Evolutionary conservation across 2,888 invertebrate species (phyloP).

Genomic region (Xestia ashworthii): DNA sequence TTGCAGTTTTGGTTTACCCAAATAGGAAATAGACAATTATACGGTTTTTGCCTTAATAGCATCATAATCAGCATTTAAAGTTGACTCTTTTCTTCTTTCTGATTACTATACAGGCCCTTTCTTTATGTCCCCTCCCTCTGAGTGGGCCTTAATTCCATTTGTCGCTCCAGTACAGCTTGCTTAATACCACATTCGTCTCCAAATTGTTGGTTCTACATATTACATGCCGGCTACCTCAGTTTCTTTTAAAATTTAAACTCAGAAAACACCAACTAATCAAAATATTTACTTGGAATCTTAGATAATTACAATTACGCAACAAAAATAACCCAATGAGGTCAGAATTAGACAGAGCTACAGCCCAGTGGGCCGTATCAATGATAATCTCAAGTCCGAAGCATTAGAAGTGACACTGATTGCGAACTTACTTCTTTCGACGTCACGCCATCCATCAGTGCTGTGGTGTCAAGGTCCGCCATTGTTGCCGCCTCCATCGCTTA

Average conservation of each 20-base stretch:
- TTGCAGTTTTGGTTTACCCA: too few species aligned
- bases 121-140: background rate
- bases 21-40: too few species aligned
- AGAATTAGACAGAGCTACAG: slow-evolving; percentile 40
- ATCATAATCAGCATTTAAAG: too few species aligned
- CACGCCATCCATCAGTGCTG: slow-evolving; percentile 56
- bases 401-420: slow-evolving; percentile 64
- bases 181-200: background rate
- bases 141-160: background rate
- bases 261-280: too few species aligned
- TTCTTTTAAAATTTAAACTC: too few species aligned
- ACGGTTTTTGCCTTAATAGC: too few species aligned
- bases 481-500: slow-evolving; percentile 46
- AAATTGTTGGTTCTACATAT: background rate
- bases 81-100: too few species aligned
- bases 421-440: slow-evolving; percentile 27
- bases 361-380: slow-evolving; percentile 60
- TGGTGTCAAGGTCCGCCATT: slow-evolving; percentile 68
- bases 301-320: slow-evolving; percentile 18
- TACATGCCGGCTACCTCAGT: too few species aligned
- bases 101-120: background rate
- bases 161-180: background rate
- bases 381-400: slow-evolving; percentile 48
- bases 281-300: too few species aligned
- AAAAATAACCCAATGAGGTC: slow-evolving; percentile 41